These are phyloP conservation scores for Eriocheir sinensis DNA, from an alignment of 1,140 invertebrate species.

Conservation along the genomic window DNA sequence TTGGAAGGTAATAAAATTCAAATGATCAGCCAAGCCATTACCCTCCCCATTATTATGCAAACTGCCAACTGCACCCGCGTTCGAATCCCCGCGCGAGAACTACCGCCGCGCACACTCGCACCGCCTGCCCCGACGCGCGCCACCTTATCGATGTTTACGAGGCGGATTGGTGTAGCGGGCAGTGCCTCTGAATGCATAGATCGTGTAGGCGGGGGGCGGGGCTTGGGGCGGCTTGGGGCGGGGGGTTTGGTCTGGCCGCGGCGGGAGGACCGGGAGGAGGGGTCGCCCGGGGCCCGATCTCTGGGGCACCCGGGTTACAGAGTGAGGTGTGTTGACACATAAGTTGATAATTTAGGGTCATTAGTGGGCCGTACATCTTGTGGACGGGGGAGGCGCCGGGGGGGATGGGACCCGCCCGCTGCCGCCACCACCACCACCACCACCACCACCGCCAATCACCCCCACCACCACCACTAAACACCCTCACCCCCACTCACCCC, in stretches of 20 bases:
- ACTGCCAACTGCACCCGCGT: conserved; percentile 75
- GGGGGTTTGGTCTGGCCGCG: neutral
- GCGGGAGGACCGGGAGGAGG: neutral
- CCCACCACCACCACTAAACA: neutral
- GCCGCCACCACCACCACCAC: neutral
- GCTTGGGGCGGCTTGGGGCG: neutral
- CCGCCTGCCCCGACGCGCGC: neutral
- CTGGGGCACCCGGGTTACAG: conserved; percentile 62
- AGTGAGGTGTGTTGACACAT: conserved; percentile 76
- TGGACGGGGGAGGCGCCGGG: conserved; percentile 63
- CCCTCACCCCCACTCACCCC: neutral
- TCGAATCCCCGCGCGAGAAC: conserved; percentile 51
- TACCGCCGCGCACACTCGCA: neutral
- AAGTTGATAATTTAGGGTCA: conserved; percentile 75
- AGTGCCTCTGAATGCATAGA: conserved; percentile 28
- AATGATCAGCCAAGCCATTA: conserved; percentile 76
- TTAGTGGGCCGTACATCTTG: conserved; percentile 73
- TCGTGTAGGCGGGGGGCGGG: neutral
- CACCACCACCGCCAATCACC: neutral
- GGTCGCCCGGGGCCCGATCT: neutral
- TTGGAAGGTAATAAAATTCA: conserved; percentile 77
- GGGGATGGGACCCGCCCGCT: conserved; percentile 28
- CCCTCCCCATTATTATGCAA: conserved; percentile 77
- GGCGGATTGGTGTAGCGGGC: conserved; percentile 28
- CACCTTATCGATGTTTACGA: conserved; percentile 38